Evolutionary conservation across 1,140 invertebrate species (phyloP).

Genomic region (Ceratina australensis): DNA sequence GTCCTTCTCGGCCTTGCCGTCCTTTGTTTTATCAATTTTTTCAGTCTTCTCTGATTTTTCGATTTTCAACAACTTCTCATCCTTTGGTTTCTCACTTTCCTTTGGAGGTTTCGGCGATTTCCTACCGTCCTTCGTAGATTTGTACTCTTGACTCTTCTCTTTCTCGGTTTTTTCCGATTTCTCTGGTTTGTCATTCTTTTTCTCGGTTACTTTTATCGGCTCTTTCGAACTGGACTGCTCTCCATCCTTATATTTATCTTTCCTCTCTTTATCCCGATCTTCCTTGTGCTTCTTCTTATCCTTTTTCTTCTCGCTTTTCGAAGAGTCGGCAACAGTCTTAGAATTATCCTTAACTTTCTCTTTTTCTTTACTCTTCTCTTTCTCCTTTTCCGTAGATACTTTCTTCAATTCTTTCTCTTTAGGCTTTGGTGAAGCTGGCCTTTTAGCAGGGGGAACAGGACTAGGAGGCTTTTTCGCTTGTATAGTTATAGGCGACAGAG

Average conservation of each 20-base stretch:
- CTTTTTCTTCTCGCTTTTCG: slow-evolving; percentile 75
- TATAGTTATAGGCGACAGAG: slow-evolving; percentile 59
- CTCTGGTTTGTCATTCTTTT: slow-evolving; percentile 69
- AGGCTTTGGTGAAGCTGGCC: slow-evolving; percentile 77
- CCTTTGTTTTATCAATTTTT: slow-evolving; percentile 80
- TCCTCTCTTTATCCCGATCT: slow-evolving; percentile 78
- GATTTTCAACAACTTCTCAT: slow-evolving; percentile 75
- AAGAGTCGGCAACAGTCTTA: slow-evolving; percentile 71
- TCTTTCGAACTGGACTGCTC: slow-evolving; percentile 77
- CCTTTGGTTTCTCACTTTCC: slow-evolving; percentile 78
- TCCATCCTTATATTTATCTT: slow-evolving; percentile 79
- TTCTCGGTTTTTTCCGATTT: slow-evolving; percentile 75
- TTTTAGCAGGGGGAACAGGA: slow-evolving; percentile 72
- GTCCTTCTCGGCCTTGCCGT: slow-evolving; percentile 71
- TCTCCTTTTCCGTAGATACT: slow-evolving; percentile 61
- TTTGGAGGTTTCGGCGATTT: slow-evolving; percentile 71
- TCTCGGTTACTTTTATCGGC: slow-evolving; percentile 68
- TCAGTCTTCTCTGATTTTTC: slow-evolving; percentile 77
- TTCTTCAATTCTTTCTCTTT: slow-evolving; percentile 67
- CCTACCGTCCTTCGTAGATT: slow-evolving; percentile 76
- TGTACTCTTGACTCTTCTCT: slow-evolving; percentile 79
- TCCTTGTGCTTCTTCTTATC: slow-evolving; percentile 80
- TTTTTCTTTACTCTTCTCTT: slow-evolving; percentile 76
- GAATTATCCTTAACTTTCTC: slow-evolving; percentile 70
- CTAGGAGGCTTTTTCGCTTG: slow-evolving; percentile 71